Evolutionary conservation across 1,140 invertebrate species (phyloP), one percentile per base, ranked within the genome.

Genomic region (Periplaneta americana): DNA sequence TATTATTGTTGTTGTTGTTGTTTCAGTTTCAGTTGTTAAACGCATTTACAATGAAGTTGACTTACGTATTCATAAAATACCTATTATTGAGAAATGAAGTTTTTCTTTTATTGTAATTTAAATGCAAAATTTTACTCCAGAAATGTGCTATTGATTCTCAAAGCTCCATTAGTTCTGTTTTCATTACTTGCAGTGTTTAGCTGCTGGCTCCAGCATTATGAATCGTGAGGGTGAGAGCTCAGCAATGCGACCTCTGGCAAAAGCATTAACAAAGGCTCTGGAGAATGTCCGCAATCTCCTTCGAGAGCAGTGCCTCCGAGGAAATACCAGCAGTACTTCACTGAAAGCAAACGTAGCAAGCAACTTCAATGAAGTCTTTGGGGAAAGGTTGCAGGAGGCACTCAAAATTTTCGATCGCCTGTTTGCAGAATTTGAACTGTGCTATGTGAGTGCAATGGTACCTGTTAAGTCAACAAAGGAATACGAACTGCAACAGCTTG

Each of bases 381-480:
- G 92, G 57, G 96, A 98, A 85, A 94, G 96, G 89, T 91, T 98
- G 82, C 92, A 94, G 82, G 96, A 98, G 86, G 96, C 96, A 79
- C 85, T 99, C 39, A 95, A 96, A 86, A 97, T 98, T 85, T 99
- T 99, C 89, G 98, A 99, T 87, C 93, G 93, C 80, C 88, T 99
- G 15, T 99, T 99, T 89, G 97, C 98, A 8, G 96, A 99, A 87
- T 99, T 99, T 90, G 98, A 99, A 88, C 89, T 99, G 74, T 96
- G 96, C 85, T 99, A 99, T 88, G 98, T 99, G 0, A 98, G 96
- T 86, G 98, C 97, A 0, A 99, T 99, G 98, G 98, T 99, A 34
- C 98, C 98, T 77, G 98, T 99, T 5, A 99, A 99, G 87, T 95
- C 96, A 2, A 96, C 96, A 0, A 94, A 96, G 85, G 98, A 99